A percentile compares a stretch with the other conserved stretches of the same genome.
Conservation (phyloP, 2,113 vertebrate genomes). For the Crotalus horridus region DNA sequence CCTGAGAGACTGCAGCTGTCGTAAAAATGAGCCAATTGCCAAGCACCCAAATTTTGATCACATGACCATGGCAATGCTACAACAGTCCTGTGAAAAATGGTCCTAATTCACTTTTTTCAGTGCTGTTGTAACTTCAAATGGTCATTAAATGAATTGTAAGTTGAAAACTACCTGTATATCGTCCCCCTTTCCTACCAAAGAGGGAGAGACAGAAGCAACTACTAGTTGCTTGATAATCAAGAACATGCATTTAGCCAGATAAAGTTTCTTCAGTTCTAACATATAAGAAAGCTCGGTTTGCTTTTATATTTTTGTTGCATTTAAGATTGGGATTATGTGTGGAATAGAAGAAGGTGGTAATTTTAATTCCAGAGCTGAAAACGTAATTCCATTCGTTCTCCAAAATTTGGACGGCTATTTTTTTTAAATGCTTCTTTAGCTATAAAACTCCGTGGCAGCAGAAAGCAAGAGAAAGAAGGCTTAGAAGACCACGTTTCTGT, state of each 20-base stretch:
- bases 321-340: not conserved
- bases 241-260: not conserved
- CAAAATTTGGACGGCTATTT: not conserved
- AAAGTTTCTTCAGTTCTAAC: not conserved
- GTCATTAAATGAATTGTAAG: not conserved
- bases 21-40: not conserved
- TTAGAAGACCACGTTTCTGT: not conserved
- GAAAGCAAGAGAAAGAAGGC: not conserved
- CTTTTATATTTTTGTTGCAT: not conserved
- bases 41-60: not conserved
- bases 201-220: not conserved
- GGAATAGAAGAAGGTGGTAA: not conserved
- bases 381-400: not conserved
- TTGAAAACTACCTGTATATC: not conserved
- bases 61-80: not conserved
- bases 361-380: not conserved
- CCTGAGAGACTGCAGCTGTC: too few species aligned
- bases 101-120: not conserved
- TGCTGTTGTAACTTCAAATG: not conserved
- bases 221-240: not conserved
- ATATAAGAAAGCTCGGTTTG: not conserved
- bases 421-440: not conserved
- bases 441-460: not conserved
- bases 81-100: not conserved
- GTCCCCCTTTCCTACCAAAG: not conserved